Base-by-base conservation (phyloP, 2,888 invertebrate species). In the Drosophila paracracens region DNA sequence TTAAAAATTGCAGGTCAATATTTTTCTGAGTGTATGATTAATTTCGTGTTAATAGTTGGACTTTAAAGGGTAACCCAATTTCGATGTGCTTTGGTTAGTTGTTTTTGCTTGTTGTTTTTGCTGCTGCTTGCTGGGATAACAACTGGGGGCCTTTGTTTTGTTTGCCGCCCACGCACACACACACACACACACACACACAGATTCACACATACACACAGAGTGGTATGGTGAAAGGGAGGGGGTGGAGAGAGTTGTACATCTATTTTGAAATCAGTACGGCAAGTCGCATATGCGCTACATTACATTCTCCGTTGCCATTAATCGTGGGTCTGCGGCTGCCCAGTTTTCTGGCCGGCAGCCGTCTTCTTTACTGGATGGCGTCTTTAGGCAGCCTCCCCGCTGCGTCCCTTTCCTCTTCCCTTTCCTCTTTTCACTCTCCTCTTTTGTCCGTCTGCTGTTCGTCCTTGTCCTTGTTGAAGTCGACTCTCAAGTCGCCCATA, bases 281-380 rank as follows among this genome's bases (percentile, higher is more conserved):
- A 89, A 83, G 87, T 89, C 82, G 71, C 89, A 84, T 89, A 84
- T 89, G 87, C 89, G 85, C 85, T 85, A 85, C 85, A 85, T 85
- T 85, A 85, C 86, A 81, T 85, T 88, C 78, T 83, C 72, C 83
- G 78, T 86, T 83, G 85, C 90, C 86, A 85, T 85, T 85, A 85
- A 89, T 85, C 85, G 85, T 89, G 87, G 70, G 69, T 70, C 82
- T 84, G 81, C 72, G 63, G 70, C 65, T 64, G 81, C 58, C 77
- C 79, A 65, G 64, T 70, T 36, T 46, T 27, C 31, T 62, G 67
- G 66, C 65, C 64, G 54, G 54, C 70, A 64, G 62, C 43, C 36
- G 68, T 72, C 53, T 27, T 54, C 53, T 53, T 35, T 35, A 5
- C 16, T 27, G 13, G 64, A 58, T 57, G 68, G 63, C 76, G 63